phyloP scores from a whole-genome alignment of 2,888 invertebrate species.

The Eilema griseolum region DNA sequence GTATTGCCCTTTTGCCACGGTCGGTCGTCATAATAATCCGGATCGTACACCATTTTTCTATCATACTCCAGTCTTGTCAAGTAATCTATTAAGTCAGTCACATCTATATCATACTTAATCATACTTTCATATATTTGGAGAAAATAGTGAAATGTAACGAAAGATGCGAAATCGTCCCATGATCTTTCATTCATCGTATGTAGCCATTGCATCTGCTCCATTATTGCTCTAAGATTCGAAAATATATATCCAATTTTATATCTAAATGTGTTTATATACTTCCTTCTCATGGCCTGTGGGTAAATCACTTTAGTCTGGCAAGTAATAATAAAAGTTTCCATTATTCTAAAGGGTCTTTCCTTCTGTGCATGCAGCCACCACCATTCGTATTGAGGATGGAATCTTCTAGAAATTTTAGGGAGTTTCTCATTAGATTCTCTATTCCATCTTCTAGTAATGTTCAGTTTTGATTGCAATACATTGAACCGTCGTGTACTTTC shows the following conservation, averaged over 20 bases:
- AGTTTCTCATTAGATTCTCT: not conserved
- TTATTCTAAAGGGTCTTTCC: not conserved
- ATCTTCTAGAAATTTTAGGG: slow-evolving; percentile 1
- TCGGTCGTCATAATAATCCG: slow-evolving; percentile 12
- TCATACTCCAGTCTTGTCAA: slow-evolving; percentile 8
- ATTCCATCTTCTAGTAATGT: not conserved
- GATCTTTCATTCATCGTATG: not conserved
- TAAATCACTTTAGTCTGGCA: not conserved
- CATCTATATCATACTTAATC: slow-evolving; percentile 9
- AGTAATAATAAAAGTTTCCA: slow-evolving; percentile 2
- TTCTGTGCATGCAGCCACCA: not conserved
- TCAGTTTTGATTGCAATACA: not conserved
- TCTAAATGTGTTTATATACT: slow-evolving; percentile 1
- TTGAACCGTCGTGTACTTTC: not conserved
- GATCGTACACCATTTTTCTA: not conserved
- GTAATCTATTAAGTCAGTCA: slow-evolving; percentile 4
- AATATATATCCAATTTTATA: slow-evolving; percentile 14
- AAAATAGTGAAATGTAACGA: not conserved
- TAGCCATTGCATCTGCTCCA: slow-evolving; percentile 13
- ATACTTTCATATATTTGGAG: slow-evolving; percentile 9
- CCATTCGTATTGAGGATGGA: not conserved
- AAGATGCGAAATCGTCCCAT: not conserved
- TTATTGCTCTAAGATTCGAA: slow-evolving; percentile 5
- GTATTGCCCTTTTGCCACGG: not conserved
- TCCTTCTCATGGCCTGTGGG: not conserved